These are phyloP conservation scores for Hylomyscus alleni DNA, from an alignment of 2,797 vertebrate species.

Conservation along the genomic window DNA sequence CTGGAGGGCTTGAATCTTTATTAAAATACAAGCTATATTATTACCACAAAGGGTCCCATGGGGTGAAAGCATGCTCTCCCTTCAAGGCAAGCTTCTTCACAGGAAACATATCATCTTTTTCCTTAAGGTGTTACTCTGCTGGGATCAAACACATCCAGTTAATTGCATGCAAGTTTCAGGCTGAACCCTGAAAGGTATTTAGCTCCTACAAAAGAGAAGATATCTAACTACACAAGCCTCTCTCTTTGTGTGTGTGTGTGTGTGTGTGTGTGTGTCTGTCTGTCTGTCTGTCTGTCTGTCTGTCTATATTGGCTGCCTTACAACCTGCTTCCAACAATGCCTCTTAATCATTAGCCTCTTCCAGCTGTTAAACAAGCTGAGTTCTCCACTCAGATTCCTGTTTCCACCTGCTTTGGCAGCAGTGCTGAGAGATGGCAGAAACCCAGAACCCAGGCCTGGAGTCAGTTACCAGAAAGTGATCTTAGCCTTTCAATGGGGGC, in stretches of 20 bases:
- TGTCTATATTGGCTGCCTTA: not conserved
- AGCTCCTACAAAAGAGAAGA: not conserved
- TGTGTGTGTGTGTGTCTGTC: not conserved
- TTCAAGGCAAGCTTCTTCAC: slow-evolving; percentile 52
- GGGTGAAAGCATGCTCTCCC: not conserved
- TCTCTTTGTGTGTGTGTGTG: not conserved
- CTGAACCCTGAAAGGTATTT: slow-evolving; percentile 48
- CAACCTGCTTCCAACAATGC: not conserved
- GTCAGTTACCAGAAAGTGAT: not conserved
- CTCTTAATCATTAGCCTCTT: not conserved
- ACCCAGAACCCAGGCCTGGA: not conserved
- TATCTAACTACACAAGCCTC: not conserved
- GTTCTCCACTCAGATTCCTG: not conserved
- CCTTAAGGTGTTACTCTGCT: slow-evolving; percentile 51
- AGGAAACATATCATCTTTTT: slow-evolving; percentile 45
- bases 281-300: not conserved
- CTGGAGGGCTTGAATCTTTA: slow-evolving; percentile 77
- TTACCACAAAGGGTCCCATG: slow-evolving; percentile 31
- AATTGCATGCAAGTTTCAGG: slow-evolving; percentile 51
- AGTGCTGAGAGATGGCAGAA: not conserved
- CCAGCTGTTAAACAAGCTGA: not conserved
- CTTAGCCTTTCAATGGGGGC: not conserved
- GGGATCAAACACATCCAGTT: slow-evolving; percentile 44
- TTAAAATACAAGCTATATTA: slow-evolving; percentile 75
- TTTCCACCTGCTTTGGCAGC: not conserved